Conservation (phyloP, 2,113 vertebrate genomes). For the Barnardius zonarius region DNA sequence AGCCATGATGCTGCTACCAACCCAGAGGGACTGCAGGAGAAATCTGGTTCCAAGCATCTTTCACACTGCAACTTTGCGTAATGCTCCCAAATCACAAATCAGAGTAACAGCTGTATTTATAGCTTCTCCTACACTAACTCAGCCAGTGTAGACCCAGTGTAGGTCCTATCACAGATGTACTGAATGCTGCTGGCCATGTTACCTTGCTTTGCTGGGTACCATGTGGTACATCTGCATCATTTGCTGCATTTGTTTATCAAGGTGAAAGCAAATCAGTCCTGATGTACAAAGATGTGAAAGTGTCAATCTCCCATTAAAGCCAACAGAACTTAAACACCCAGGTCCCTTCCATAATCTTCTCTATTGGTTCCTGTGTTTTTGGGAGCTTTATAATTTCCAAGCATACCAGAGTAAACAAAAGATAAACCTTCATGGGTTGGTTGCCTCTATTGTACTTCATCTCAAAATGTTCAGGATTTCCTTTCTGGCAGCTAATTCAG, state of each 20-base stretch:
- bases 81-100: background rate
- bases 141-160: background rate
- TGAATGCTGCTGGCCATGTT: background rate
- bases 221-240: fast-evolving
- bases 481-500: background rate
- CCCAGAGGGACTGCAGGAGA: background rate
- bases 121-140: background rate
- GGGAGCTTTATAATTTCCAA: background rate
- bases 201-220: background rate
- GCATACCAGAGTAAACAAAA: background rate
- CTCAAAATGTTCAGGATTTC: background rate
- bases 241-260: background rate
- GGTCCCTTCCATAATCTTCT: background rate
- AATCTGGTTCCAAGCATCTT: background rate
- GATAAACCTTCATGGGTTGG: background rate
- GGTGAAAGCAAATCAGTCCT: background rate
- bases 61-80: background rate
- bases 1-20: background rate
- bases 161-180: background rate
- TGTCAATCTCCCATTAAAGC: background rate
- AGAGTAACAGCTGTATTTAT: background rate
- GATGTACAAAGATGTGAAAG: background rate
- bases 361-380: background rate
- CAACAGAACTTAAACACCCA: background rate
- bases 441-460: background rate